Conservation (phyloP, 2,113 vertebrate genomes). For the Rhinichthys klamathensis region DNA sequence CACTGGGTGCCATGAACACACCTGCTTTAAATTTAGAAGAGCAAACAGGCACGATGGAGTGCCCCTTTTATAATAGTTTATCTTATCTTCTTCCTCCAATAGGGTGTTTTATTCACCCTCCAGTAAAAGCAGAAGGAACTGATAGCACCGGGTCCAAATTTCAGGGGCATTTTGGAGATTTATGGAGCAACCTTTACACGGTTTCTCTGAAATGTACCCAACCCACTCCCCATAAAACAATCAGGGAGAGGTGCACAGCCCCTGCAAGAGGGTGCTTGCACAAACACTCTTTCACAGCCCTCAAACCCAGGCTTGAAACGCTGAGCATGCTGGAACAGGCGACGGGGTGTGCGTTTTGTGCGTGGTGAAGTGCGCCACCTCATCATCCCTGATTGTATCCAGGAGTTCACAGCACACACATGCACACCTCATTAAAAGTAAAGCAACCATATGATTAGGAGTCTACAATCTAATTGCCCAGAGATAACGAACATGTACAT, state of each 20-base stretch:
- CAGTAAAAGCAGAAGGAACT: slow-evolving; percentile 48
- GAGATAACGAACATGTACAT: slow-evolving; percentile 50
- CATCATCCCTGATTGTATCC: slow-evolving; percentile 12
- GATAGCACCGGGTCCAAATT: slow-evolving; percentile 58
- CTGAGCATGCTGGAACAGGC: background rate
- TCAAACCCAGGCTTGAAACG: background rate
- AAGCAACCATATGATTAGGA: slow-evolving; percentile 51
- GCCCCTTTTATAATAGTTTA: slow-evolving; percentile 55
- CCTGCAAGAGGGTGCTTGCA: slow-evolving; percentile 13
- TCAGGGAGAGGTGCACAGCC: slow-evolving; percentile 41
- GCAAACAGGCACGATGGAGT: slow-evolving; percentile 25
- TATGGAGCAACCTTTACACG: slow-evolving; percentile 66
- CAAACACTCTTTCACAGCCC: slow-evolving; percentile 10
- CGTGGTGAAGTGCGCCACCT: background rate
- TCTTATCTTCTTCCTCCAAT: slow-evolving; percentile 59
- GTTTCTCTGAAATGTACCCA: slow-evolving; percentile 50
- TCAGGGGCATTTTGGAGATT: slow-evolving; percentile 65
- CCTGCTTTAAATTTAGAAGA: slow-evolving; percentile 48
- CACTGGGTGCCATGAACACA: slow-evolving; percentile 1
- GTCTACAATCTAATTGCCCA: slow-evolving; percentile 59
- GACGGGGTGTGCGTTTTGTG: background rate
- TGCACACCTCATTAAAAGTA: slow-evolving; percentile 61
- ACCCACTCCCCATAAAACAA: slow-evolving; percentile 58
- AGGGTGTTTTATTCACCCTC: slow-evolving; percentile 47
- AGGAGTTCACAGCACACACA: slow-evolving; percentile 23